phyloP scores from a whole-genome alignment of 2,113 vertebrate species.

The Zosterops pallidus region DNA sequence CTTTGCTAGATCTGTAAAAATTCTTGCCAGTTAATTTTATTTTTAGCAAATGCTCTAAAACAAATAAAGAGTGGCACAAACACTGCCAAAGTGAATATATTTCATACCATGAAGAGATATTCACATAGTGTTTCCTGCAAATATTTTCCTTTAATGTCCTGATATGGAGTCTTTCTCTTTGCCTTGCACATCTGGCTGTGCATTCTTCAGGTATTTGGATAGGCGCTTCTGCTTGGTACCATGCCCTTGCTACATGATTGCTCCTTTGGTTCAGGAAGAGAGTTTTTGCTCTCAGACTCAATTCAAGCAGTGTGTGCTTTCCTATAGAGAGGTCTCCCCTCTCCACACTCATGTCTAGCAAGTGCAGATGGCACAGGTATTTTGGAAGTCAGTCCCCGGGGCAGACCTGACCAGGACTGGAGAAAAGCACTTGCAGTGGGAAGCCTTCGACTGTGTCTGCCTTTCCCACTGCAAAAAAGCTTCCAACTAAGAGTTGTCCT shows the following conservation, averaged over 20 bases:
- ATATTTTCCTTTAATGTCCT: not conserved
- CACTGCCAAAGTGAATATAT: not conserved
- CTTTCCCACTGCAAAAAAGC: not conserved
- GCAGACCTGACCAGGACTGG: not conserved
- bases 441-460: not conserved
- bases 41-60: not conserved
- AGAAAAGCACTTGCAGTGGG: not conserved
- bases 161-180: not conserved
- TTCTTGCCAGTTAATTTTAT: not conserved
- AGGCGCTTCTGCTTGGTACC: not conserved
- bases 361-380: not conserved
- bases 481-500: not conserved
- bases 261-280: not conserved
- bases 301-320: not conserved
- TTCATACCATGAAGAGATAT: not conserved
- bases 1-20: conserved; percentile 9
- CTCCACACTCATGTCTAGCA: not conserved
- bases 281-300: not conserved
- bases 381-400: not conserved
- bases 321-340: not conserved
- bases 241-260: not conserved
- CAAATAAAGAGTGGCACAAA: not conserved
- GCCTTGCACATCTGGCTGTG: not conserved
- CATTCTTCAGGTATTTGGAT: not conserved
- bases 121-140: not conserved